These are phyloP conservation scores for Lithodes maja DNA, from an alignment of 2,888 invertebrate species.

Conservation along the genomic window DNA sequence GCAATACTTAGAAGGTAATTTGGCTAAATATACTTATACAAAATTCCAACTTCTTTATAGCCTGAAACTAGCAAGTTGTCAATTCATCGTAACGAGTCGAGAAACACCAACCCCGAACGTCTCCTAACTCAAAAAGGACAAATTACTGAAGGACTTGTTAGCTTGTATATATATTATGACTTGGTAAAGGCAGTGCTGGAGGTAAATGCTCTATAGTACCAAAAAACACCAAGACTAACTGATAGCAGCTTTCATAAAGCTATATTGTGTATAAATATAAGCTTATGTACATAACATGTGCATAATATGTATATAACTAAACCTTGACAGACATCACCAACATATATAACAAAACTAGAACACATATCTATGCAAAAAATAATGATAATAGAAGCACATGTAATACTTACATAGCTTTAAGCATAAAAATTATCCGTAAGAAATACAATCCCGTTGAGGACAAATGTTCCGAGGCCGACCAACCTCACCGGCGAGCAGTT, in stretches of 20 bases:
- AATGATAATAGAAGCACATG: neutral
- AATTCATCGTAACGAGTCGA: no score
- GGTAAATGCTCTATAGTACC: neutral
- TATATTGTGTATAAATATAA: slow-evolving; percentile 1
- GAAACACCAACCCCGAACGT: no score
- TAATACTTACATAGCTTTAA: neutral
- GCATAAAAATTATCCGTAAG: neutral
- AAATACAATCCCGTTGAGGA: neutral
- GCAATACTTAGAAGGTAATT: no score
- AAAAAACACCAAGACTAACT: neutral
- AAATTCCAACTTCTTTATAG: no score
- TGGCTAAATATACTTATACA: no score
- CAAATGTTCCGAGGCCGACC: neutral
- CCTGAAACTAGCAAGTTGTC: no score
- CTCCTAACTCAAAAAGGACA: no score
- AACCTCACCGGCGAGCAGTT: neutral
- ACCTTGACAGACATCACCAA: neutral
- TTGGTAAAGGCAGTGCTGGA: slow-evolving; percentile 14
- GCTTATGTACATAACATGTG: neutral
- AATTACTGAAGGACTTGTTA: no score
- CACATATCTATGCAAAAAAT: neutral
- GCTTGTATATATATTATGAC: neutral
- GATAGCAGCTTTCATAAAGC: slow-evolving; percentile 1
- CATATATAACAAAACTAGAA: neutral
- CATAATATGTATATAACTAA: neutral